phyloP scores from a whole-genome alignment of 2,113 vertebrate genomes.

The Passer domesticus region DNA sequence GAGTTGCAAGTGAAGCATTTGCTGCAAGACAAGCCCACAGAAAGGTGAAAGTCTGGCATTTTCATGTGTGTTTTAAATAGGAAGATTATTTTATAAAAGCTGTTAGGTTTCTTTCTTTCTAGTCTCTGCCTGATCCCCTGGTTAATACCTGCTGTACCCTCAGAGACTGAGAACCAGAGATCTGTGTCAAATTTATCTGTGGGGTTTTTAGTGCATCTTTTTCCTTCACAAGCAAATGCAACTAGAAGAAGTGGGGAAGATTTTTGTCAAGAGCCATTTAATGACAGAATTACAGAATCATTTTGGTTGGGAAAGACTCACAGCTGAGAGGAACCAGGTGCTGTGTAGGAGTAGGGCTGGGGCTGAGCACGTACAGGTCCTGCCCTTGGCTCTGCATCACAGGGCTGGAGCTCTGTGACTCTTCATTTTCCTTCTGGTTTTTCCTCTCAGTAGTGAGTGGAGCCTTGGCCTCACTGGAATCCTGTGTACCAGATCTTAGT shows the following conservation, averaged over 20 bases:
- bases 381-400: neutral
- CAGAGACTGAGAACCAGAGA: neutral
- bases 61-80: neutral
- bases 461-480: neutral
- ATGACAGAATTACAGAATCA: neutral
- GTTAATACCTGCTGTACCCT: fast-evolving
- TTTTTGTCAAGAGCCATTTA: fast-evolving
- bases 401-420: neutral
- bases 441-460: neutral
- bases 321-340: neutral
- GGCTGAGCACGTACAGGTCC: fast-evolving
- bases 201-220: neutral
- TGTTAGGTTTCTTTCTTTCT: neutral
- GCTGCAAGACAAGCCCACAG: neutral
- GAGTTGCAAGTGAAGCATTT: neutral
- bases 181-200: fast-evolving
- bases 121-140: neutral
- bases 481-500: too few species aligned
- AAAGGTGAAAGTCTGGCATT: fast-evolving
- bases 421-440: neutral
- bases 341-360: neutral
- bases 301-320: neutral
- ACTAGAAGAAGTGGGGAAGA: neutral
- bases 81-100: neutral
- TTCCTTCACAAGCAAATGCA: neutral